phyloP scores from a whole-genome alignment of 2,113 vertebrate genomes.

The Phocoena sinus region DNA sequence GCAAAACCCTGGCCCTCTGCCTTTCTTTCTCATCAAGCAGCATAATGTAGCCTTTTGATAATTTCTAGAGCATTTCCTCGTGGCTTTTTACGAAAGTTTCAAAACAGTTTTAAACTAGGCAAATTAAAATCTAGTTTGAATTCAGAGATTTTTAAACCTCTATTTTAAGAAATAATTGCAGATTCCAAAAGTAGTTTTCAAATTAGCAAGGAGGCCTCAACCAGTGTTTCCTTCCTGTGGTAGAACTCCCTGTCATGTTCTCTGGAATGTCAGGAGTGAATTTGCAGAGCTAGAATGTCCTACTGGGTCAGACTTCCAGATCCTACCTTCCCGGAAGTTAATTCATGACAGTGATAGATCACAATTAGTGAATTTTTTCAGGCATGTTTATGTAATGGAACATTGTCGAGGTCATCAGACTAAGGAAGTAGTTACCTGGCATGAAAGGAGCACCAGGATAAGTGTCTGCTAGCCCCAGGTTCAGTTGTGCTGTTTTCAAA shows the following conservation, averaged over 20 bases:
- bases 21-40: not conserved
- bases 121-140: slow-evolving; percentile 62
- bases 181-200: slow-evolving; percentile 58
- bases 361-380: not conserved
- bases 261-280: slow-evolving; percentile 8
- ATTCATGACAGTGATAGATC: not conserved
- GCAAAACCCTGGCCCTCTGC: not conserved
- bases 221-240: slow-evolving; percentile 7
- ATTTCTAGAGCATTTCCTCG: slow-evolving; percentile 41
- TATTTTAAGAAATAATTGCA: slow-evolving; percentile 73
- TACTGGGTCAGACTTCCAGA: not conserved
- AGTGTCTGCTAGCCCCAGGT: not conserved
- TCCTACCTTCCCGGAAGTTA: not conserved
- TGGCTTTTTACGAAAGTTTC: slow-evolving; percentile 56
- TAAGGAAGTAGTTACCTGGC: not conserved
- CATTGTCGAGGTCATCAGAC: not conserved
- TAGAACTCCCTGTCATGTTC: not conserved
- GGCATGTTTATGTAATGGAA: not conserved
- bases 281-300: not conserved
- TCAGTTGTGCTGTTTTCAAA: not conserved
- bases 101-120: slow-evolving; percentile 42
- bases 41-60: slow-evolving; percentile 7
- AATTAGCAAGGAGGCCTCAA: slow-evolving; percentile 57
- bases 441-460: not conserved
- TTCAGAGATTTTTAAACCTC: slow-evolving; percentile 56